These are phyloP conservation scores for Eurystomus glaucurus DNA, from an alignment of 2,797 vertebrate genomes.

Conservation along the genomic window DNA sequence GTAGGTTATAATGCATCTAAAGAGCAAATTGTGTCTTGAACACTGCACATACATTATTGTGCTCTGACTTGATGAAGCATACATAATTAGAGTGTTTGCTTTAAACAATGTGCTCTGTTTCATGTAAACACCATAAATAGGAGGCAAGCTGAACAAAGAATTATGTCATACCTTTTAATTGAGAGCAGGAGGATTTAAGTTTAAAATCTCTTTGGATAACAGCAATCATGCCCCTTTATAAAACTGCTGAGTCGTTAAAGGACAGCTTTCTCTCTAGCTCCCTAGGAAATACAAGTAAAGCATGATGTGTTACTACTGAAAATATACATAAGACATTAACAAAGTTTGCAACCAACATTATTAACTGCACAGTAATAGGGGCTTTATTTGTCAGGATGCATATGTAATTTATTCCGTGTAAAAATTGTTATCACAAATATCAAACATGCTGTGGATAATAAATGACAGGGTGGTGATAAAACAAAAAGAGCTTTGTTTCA, in stretches of 20 bases:
- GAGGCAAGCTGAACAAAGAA: conserved; percentile 16
- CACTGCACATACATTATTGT: not conserved
- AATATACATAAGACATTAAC: conserved; percentile 9
- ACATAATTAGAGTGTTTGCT: not conserved
- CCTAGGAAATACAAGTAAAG: conserved; percentile 17
- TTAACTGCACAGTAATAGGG: conserved; percentile 19
- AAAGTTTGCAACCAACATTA: conserved; percentile 9
- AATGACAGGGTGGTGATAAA: conserved; percentile 33
- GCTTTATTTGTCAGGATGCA: conserved; percentile 36
- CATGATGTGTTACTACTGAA: not conserved
- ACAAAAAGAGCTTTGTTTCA: conserved; percentile 66
- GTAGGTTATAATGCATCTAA: not conserved
- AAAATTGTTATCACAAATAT: conserved; percentile 64
- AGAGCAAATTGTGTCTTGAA: not conserved
- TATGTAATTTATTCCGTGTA: conserved; percentile 60
- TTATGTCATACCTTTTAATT: conserved; percentile 26
- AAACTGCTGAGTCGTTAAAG: not conserved
- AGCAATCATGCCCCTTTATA: not conserved
- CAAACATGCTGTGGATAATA: conserved; percentile 31
- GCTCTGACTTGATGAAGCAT: conserved; percentile 21
- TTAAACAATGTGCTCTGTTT: conserved; percentile 36
- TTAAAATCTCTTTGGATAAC: not conserved
- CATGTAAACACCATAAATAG: conserved; percentile 6
- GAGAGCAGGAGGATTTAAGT: not conserved
- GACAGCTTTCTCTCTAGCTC: not conserved